Conservation (phyloP, 2,888 invertebrate genomes). For the Heliconius cydno region DNA sequence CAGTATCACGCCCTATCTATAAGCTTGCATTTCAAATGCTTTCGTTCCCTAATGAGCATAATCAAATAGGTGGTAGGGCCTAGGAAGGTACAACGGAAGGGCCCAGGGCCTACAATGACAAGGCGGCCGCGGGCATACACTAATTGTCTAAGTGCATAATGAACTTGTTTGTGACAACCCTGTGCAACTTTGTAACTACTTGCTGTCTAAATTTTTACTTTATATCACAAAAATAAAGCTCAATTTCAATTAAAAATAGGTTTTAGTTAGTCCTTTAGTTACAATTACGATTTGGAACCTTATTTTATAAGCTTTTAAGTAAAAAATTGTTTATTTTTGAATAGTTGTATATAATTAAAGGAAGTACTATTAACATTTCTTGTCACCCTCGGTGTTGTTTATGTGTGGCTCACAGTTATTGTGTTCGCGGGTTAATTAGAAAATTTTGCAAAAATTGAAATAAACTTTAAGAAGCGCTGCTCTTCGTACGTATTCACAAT, state of each 20-base stretch:
- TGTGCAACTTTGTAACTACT: constrained; percentile 56
- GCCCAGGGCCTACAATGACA: constrained; percentile 67
- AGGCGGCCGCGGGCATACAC: constrained; percentile 71
- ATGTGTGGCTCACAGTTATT: constrained; percentile 64
- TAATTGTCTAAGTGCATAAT: constrained; percentile 83
- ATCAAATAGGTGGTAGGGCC: constrained; percentile 56
- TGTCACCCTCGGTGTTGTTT: constrained; percentile 68
- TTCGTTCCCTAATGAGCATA: constrained; percentile 56
- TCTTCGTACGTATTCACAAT: constrained; percentile 46
- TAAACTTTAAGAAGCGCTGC: constrained; percentile 50
- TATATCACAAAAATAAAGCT: constrained; percentile 51
- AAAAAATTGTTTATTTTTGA: constrained; percentile 46
- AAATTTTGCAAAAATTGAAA: constrained; percentile 46
- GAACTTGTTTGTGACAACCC: constrained; percentile 77
- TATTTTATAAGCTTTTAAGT: constrained; percentile 47
- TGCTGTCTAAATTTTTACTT: constrained; percentile 50
- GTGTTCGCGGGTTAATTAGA: constrained; percentile 73
- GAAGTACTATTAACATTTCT: constrained; percentile 61
- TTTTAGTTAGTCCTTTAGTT: constrained; percentile 38
- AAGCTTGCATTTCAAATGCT: constrained; percentile 36
- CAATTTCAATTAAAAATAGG: constrained; percentile 51
- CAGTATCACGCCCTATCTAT: constrained; percentile 38
- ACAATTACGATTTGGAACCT: constrained; percentile 40
- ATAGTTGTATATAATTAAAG: constrained; percentile 52
- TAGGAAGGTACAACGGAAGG: constrained; percentile 68